Conservation (phyloP, 1,140 invertebrate species). For the Drosophila pandora region DNA sequence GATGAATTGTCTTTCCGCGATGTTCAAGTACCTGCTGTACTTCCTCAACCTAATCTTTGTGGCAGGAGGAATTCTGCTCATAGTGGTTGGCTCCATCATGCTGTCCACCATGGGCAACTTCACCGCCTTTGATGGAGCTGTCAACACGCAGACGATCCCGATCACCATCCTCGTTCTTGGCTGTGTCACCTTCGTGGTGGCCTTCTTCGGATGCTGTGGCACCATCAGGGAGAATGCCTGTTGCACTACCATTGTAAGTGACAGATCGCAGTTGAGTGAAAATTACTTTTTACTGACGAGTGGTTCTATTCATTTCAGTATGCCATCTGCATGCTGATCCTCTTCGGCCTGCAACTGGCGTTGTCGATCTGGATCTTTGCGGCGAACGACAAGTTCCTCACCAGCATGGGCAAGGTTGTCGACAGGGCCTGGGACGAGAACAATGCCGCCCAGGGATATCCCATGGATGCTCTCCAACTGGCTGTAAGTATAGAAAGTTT, state of each 20-base stretch:
- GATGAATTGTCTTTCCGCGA: slow-evolving; percentile 77
- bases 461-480: slow-evolving; percentile 72
- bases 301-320: slow-evolving; percentile 84
- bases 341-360: slow-evolving; percentile 87
- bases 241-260: slow-evolving; percentile 90
- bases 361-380: slow-evolving; percentile 86
- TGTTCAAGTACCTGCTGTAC: slow-evolving; percentile 78
- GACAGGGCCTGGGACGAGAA: slow-evolving; percentile 73
- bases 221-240: slow-evolving; percentile 92
- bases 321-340: slow-evolving; percentile 86
- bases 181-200: slow-evolving; percentile 89
- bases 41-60: slow-evolving; percentile 77
- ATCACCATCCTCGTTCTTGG: slow-evolving; percentile 89
- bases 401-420: slow-evolving; percentile 83
- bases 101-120: slow-evolving; percentile 84
- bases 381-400: slow-evolving; percentile 83
- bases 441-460: slow-evolving; percentile 36
- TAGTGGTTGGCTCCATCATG: slow-evolving; percentile 86
- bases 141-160: slow-evolving; percentile 85
- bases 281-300: neutral
- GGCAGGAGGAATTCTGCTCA: slow-evolving; percentile 86
- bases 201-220: slow-evolving; percentile 93
- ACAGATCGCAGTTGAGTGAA: no score
- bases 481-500: slow-evolving; percentile 52
- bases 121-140: slow-evolving; percentile 83